These are phyloP conservation scores for Tympanuchus pallidicinctus DNA, from an alignment of 2,113 vertebrate genomes.

Conservation along the genomic window DNA sequence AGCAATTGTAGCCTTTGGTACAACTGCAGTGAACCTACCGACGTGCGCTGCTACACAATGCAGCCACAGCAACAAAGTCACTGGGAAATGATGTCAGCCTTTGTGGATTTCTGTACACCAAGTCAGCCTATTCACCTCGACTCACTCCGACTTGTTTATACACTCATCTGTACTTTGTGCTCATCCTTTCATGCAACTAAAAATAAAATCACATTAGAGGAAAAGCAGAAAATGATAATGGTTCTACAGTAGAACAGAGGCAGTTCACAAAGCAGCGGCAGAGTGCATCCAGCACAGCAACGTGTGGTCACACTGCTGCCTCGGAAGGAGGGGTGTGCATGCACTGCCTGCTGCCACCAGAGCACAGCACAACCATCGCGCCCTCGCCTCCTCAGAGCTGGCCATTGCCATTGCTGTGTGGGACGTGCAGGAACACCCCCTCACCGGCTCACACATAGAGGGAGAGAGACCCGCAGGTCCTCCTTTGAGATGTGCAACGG, in stretches of 20 bases:
- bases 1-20: not conserved
- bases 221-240: not conserved
- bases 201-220: not conserved
- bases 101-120: not conserved
- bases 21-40: fast-evolving
- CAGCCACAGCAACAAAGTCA: not conserved
- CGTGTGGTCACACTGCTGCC: not conserved
- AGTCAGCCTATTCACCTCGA: not conserved
- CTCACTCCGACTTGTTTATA: not conserved
- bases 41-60: fast-evolving
- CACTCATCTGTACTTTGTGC: not conserved
- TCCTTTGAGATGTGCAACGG: fast-evolving
- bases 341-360: not conserved
- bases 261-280: not conserved
- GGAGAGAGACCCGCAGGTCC: fast-evolving
- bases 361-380: not conserved
- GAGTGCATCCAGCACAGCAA: not conserved
- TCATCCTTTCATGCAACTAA: not conserved
- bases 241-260: not conserved
- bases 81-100: not conserved
- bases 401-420: not conserved
- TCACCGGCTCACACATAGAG: not conserved
- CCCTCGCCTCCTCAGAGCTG: not conserved
- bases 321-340: not conserved
- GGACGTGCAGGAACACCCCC: not conserved